phyloP scores from a whole-genome alignment of 2,113 vertebrate species.

The Dicrurus megarhynchus region DNA sequence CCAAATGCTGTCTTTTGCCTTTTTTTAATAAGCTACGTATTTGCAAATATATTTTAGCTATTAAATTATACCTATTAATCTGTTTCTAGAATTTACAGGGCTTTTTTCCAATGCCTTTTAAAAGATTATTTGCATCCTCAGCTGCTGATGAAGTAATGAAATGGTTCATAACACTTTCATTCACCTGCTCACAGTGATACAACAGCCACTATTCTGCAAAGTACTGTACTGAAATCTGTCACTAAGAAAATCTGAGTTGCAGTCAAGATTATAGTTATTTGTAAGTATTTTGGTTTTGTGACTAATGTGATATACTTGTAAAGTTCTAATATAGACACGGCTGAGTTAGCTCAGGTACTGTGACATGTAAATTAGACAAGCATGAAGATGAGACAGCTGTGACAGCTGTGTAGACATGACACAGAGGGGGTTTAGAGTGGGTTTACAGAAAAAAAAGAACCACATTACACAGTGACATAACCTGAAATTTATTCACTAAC shows the following conservation, averaged over 20 bases:
- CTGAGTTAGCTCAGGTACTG: neutral
- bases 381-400: neutral
- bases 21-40: neutral
- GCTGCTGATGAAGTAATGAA: neutral
- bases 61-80: neutral
- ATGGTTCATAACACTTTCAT: neutral
- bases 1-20: accelerated
- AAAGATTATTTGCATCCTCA: neutral
- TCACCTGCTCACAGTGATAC: neutral
- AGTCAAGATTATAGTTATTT: neutral
- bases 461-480: neutral
- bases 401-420: neutral
- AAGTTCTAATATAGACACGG: neutral
- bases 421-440: neutral
- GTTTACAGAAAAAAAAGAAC: neutral
- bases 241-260: neutral
- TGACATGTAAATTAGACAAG: neutral
- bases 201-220: neutral
- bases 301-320: neutral
- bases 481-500: neutral
- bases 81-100: neutral
- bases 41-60: neutral
- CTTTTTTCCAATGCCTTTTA: neutral
- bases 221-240: neutral
- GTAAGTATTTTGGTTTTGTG: neutral